phyloP scores from a whole-genome alignment of 2,113 vertebrate species.

The Chloropsis cyanopogon region DNA sequence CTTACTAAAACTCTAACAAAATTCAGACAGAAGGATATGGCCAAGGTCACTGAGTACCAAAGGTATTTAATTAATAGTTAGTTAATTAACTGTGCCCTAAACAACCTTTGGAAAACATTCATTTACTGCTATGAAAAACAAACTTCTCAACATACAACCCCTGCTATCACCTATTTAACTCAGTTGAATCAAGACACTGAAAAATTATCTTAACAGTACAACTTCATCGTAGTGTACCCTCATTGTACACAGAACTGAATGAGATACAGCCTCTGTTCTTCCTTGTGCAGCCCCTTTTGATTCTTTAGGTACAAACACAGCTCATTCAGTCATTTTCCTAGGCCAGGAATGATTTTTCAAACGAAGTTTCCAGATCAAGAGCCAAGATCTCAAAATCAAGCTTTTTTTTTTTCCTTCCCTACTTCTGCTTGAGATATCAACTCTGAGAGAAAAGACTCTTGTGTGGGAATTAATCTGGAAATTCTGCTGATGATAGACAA shows the following conservation, averaged over 20 bases:
- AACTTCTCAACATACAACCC: not conserved
- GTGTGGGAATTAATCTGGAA: not conserved
- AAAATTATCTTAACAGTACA: not conserved
- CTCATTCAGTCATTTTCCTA: not conserved
- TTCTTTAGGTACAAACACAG: not conserved
- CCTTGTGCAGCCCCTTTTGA: not conserved
- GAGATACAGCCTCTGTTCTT: not conserved
- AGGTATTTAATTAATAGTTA: not conserved
- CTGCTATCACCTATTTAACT: not conserved
- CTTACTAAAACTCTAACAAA: not conserved
- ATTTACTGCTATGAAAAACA: not conserved
- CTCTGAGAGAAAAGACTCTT: not conserved
- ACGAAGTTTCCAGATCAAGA: not conserved
- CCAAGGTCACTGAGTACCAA: not conserved
- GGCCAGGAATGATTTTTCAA: not conserved
- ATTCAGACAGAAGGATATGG: not conserved
- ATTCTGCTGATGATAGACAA: conserved; percentile 2
- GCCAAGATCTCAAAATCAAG: not conserved
- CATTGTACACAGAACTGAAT: not conserved
- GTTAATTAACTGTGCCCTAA: not conserved
- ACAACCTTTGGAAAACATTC: not conserved
- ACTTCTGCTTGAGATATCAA: not conserved
- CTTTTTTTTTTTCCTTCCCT: not conserved
- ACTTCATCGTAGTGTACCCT: not conserved
- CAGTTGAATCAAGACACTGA: not conserved